Base-by-base conservation (phyloP, 2,888 invertebrate species). In the Lymantria monacha region DNA sequence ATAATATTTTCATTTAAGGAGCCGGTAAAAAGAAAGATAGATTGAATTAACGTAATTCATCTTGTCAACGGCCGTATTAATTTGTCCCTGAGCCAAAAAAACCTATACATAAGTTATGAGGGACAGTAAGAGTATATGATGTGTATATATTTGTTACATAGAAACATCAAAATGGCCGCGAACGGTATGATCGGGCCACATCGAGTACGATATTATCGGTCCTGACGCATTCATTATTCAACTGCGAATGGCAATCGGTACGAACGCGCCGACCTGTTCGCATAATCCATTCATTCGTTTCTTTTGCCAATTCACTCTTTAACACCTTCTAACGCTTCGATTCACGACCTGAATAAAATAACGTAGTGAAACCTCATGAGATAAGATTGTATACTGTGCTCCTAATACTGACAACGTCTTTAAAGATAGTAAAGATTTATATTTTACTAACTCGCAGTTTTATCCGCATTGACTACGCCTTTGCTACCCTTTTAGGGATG, bases 301-400 rank as follows among this genome's bases (percentile, higher is more conserved):
- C 78, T 79, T 86, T 83, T 79, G 76, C 81, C 83, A 78, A 83
- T 87, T 87, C 85, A 83, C 87, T 87, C 81, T 85, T 88, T 87
- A 87, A 85, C 88, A 88, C 88, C 86, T 88, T 83, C 83, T 85
- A 85, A 87, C 79, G 75, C 75, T 69, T 78, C 77, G 79, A 77
- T 83, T 81, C 85, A 82, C 79, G 77, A 71, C 69, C 73, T 88
- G 86, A 89, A 89, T 89, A 88, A 88, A 84, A 84, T 84, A 87
- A 79, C 76, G 75, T 69, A 68, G 66, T 58, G 55, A 70, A 81
- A 72, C 71, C 85, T 80, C 78, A 74, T 72, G 82, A 74, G 80
- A 77, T 58, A 74, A 72, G 71, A 81, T 81, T 83, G 78, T 79
- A 72, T 72, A 72, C 70, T 64, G 69, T 63, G 63, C 61, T 66